A percentile compares a stretch with the other conserved stretches of the same genome.
Conservation (phyloP, 2,113 vertebrate species). For the Amazona vittata region DNA sequence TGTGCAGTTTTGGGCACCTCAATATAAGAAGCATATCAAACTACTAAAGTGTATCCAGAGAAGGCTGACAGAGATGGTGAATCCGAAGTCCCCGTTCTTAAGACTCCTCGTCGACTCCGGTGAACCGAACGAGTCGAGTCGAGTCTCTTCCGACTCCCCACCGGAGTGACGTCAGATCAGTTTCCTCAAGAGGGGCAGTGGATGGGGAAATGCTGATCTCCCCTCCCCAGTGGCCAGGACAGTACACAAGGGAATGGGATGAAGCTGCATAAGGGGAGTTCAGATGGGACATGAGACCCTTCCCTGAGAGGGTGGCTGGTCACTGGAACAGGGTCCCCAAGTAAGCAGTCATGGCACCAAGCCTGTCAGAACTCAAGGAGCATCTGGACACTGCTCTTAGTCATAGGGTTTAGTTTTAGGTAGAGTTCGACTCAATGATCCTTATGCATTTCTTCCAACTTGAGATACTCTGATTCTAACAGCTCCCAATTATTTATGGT, state of each 20-base stretch:
- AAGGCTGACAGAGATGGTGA: background rate
- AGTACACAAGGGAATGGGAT: background rate
- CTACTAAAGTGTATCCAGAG: background rate
- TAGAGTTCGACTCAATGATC: background rate
- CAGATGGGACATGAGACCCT: background rate
- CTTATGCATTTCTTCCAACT: background rate
- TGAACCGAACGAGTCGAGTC: too few species aligned
- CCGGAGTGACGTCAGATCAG: too few species aligned
- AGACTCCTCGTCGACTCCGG: too few species aligned
- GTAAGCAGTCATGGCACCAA: background rate
- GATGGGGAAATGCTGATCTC: background rate
- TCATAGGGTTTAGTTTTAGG: background rate
- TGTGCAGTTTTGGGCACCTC: background rate
- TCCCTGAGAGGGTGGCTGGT: background rate
- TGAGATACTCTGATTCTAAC: background rate
- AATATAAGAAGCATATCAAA: background rate
- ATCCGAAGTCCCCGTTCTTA: too few species aligned
- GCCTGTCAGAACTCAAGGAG: background rate
- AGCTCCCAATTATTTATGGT: background rate
- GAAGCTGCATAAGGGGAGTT: background rate
- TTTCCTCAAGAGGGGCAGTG: background rate
- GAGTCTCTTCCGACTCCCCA: too few species aligned
- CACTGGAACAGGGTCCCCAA: background rate
- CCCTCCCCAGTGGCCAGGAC: background rate
- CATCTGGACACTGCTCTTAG: background rate